Base-by-base conservation (phyloP, 2,888 invertebrate species). In the Drosophila robusta region DNA sequence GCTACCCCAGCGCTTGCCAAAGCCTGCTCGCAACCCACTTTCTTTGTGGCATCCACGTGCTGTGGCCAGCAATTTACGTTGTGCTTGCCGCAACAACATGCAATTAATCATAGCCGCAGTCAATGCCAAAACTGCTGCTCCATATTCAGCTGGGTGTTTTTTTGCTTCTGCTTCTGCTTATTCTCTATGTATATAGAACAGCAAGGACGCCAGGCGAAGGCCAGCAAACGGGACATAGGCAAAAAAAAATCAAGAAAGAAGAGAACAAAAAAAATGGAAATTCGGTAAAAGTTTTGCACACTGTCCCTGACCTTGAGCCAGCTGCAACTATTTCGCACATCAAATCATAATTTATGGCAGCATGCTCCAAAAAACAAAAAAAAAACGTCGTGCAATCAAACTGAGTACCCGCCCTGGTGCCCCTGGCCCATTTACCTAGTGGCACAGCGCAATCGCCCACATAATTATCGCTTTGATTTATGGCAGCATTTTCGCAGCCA, bases 391-490 rank as follows among this genome's bases (percentile, higher is more conserved):
- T 34, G 45, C 50, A 39, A 39, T 41, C 32, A 14, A 24, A 34
- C 22, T 8, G 52, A 42, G 42, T n/a, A 26, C 22, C 9, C 29
- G 29, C 9, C 29, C 29, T 9, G 29, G 9, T 22, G 12, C 9
- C 32, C 16, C 22, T 11, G 38, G 24, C 24, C 41, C 49, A 69
- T 36, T 9, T 26, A 62, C 61, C 62, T 58, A 63, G 36, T 54
- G 60, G 45, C 57, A 57, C 50, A 70, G 70, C 80, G 68, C 83
- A 82, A 69, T 87, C 89, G 78, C 84, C 90, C 89, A 90, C 89
- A 89, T 89, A 89, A 89, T 89, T 90, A 89, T 90, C 87, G 77
- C 80, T 78, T 75, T 89, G 90, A 89, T 89, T 89, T 89, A 89
- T 89, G 82, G 72, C 70, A 74, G 77, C 78, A 77, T 88, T 85